Percentiles rank a stretch among this genome's conserved stretches.
These are phyloP conservation scores for Limnephilus rhombicus DNA, from an alignment of 2,888 invertebrate species.

Conservation along the genomic window DNA sequence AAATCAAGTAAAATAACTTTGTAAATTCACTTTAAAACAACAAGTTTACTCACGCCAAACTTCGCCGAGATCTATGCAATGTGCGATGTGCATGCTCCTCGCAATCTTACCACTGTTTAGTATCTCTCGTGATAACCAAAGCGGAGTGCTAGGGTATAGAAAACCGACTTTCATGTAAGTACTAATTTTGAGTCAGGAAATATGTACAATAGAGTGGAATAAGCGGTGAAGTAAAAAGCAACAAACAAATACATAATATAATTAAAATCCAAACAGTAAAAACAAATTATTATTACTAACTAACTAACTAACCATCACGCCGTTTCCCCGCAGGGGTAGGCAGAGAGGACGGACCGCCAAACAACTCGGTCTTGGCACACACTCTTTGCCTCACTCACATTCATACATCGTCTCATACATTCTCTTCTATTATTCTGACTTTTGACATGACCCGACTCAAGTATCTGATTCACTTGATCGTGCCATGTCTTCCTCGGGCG, in stretches of 20 bases:
- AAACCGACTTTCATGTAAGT: neutral
- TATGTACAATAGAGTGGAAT: neutral
- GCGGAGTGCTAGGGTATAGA: neutral
- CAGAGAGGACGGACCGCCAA: too few relatives aligned
- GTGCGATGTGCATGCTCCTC: neutral
- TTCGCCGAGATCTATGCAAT: neutral
- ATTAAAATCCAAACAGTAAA: neutral
- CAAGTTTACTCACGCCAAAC: conserved; percentile 14
- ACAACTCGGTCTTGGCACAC: too few relatives aligned
- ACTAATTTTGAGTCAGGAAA: neutral
- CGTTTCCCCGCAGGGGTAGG: too few relatives aligned
- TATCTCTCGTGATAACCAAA: conserved; percentile 23
- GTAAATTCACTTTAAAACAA: neutral
- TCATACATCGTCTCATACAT: too few relatives aligned
- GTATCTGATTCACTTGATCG: too few relatives aligned
- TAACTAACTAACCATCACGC: too few relatives aligned
- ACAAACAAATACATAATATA: neutral
- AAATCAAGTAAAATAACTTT: neutral
- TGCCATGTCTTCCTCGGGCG: too few relatives aligned
- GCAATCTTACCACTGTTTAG: conserved; percentile 11
- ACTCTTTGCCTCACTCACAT: too few relatives aligned
- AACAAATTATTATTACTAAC: too few relatives aligned
- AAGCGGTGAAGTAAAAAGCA: neutral
- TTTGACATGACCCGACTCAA: too few relatives aligned
- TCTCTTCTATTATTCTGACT: too few relatives aligned